These are phyloP conservation scores for Caretta caretta DNA, from an alignment of 2,113 vertebrate genomes.

Conservation along the genomic window DNA sequence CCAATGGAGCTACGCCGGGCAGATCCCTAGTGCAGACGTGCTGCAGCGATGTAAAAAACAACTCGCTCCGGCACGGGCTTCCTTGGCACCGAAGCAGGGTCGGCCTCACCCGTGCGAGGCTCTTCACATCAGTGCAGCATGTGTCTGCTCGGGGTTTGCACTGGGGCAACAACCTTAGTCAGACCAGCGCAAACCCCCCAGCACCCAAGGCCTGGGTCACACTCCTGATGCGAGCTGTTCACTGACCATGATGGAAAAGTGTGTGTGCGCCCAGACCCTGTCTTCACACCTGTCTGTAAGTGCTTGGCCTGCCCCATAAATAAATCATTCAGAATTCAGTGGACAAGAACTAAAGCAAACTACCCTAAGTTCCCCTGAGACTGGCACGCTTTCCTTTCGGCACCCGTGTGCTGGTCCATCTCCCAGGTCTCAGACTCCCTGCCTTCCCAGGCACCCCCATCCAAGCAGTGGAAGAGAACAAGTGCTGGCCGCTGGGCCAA, in stretches of 20 bases:
- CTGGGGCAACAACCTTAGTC: background rate
- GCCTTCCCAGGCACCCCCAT: background rate
- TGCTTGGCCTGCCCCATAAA: background rate
- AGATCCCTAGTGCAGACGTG: background rate
- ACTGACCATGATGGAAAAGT: background rate
- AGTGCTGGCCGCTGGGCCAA: background rate
- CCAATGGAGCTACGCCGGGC: background rate
- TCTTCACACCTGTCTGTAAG: background rate
- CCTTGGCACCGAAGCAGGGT: rapidly evolving
- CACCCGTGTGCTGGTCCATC: background rate
- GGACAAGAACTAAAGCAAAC: background rate
- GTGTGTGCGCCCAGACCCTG: no score
- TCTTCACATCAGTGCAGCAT: background rate
- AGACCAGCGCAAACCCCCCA: background rate
- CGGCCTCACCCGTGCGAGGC: rapidly evolving
- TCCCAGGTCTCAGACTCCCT: background rate
- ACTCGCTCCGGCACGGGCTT: background rate
- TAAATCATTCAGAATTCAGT: background rate
- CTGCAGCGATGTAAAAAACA: background rate
- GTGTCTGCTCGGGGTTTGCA: background rate
- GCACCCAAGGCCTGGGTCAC: background rate
- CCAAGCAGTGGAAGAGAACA: background rate
- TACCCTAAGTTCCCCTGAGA: background rate
- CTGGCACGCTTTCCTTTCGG: background rate
- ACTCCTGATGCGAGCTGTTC: background rate